Conservation (phyloP, 2,113 vertebrate genomes). For the Gadus chalcogrammus region DNA sequence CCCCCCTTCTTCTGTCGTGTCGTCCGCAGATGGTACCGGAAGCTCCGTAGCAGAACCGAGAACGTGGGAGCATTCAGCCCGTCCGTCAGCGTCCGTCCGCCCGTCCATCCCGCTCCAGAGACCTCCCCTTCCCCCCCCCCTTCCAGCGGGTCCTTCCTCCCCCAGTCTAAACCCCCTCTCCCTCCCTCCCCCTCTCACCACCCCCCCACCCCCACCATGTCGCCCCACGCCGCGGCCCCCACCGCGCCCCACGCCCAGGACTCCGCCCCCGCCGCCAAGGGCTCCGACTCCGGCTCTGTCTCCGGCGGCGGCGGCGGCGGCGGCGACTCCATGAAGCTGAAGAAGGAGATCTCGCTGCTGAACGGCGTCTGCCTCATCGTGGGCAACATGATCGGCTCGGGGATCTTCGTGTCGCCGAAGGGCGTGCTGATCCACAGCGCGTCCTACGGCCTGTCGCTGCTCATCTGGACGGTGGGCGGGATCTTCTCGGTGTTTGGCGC, state of each 20-base stretch:
- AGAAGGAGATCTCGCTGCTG: conserved; percentile 88
- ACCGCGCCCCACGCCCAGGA: conserved; percentile 23
- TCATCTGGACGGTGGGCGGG: conserved; percentile 85
- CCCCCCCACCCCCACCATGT: conserved; percentile 62
- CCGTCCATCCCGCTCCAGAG: not conserved
- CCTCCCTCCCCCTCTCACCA: not conserved
- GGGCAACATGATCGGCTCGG: conserved; percentile 94
- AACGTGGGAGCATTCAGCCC: conserved; percentile 8
- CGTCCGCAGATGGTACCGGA: conserved; percentile 61
- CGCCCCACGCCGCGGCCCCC: conserved; percentile 35
- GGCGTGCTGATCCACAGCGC: conserved; percentile 86
- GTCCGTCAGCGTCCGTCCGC: not conserved
- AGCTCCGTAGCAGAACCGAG: conserved; percentile 33
- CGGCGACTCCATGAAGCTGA: conserved; percentile 83
- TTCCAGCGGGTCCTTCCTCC: not conserved
- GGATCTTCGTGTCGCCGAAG: conserved; percentile 92
- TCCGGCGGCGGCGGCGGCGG: not conserved
- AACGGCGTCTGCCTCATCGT: conserved; percentile 89
- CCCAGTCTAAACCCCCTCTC: not conserved
- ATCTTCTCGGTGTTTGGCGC: conserved; percentile 88
- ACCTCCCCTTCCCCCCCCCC: not conserved
- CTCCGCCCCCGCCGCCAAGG: conserved; percentile 56
- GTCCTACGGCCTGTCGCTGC: conserved; percentile 85
- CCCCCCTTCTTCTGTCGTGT: conserved; percentile 6
- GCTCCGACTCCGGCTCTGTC: conserved; percentile 35